Percentiles rank a stretch among this genome's conserved stretches.
These are phyloP conservation scores for Aphaenogaster ashmeadi DNA, from an alignment of 1,140 invertebrate genomes.

Conservation along the genomic window DNA sequence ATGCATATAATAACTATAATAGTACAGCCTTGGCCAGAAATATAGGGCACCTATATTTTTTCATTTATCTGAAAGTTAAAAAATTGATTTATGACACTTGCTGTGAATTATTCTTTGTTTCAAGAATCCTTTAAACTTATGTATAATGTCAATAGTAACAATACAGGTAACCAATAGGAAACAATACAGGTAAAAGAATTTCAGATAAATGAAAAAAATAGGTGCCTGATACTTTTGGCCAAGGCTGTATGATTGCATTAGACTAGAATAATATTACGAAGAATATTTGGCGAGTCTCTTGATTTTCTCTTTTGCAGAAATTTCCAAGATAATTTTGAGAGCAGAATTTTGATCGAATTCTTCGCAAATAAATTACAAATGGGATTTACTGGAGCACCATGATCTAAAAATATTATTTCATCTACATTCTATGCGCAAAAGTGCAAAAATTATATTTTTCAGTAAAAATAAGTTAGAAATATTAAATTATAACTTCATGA, in stretches of 20 bases:
- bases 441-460: not conserved
- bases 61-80: too few relatives aligned
- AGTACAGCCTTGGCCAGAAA: not conserved
- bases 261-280: not conserved
- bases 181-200: too few relatives aligned
- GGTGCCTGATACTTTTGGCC: too few relatives aligned
- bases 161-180: too few relatives aligned
- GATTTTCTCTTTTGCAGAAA: not conserved
- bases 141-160: too few relatives aligned
- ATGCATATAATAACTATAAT: not conserved
- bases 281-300: too few relatives aligned
- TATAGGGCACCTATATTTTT: too few relatives aligned
- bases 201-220: too few relatives aligned
- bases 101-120: too few relatives aligned
- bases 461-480: constrained; percentile 1
- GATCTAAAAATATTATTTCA: not conserved
- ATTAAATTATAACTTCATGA: not conserved
- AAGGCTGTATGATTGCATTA: not conserved
- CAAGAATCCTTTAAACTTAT: too few relatives aligned
- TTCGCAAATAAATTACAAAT: constrained; percentile 12
- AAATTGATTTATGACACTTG: too few relatives aligned
- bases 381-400: not conserved
- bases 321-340: not conserved
- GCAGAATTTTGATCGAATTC: not conserved
- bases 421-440: not conserved